Percentiles rank a stretch among this genome's conserved stretches.
Conservation (phyloP, 2,113 vertebrate genomes). For the Solea solea region DNA sequence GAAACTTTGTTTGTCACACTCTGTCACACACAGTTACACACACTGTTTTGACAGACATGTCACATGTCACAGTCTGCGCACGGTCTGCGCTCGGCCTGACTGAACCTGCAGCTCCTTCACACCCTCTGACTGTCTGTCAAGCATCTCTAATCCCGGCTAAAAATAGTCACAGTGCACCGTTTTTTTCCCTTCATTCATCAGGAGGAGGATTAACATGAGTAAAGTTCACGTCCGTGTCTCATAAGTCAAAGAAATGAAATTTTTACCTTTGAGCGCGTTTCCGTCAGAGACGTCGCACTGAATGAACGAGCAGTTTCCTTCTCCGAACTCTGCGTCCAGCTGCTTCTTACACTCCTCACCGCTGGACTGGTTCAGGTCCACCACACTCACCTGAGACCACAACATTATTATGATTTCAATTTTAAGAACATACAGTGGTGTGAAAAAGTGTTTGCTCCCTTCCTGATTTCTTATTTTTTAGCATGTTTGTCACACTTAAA, state of each 20-base stretch:
- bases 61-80: neutral
- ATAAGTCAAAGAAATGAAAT: too few relatives aligned
- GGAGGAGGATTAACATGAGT: neutral
- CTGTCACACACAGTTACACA: conserved; percentile 1
- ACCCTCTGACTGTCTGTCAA: conserved; percentile 1
- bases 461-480: too few relatives aligned
- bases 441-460: too few relatives aligned
- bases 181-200: neutral
- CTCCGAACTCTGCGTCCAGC: conserved; percentile 87
- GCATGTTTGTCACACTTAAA: too few relatives aligned
- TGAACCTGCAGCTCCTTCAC: neutral
- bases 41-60: neutral
- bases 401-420: too few relatives aligned
- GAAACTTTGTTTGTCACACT: too few relatives aligned
- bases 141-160: neutral
- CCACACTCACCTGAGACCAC: conserved; percentile 82
- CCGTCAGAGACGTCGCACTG: conserved; percentile 90
- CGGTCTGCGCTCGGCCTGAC: neutral
- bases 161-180: neutral
- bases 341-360: conserved; percentile 85
- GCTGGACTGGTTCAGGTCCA: conserved; percentile 86
- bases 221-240: too few relatives aligned
- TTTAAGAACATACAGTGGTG: too few relatives aligned
- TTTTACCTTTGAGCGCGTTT: conserved; percentile 87
- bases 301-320: conserved; percentile 85